Base-by-base conservation (phyloP, 2,888 invertebrate species). In the Macrophya annulata region DNA sequence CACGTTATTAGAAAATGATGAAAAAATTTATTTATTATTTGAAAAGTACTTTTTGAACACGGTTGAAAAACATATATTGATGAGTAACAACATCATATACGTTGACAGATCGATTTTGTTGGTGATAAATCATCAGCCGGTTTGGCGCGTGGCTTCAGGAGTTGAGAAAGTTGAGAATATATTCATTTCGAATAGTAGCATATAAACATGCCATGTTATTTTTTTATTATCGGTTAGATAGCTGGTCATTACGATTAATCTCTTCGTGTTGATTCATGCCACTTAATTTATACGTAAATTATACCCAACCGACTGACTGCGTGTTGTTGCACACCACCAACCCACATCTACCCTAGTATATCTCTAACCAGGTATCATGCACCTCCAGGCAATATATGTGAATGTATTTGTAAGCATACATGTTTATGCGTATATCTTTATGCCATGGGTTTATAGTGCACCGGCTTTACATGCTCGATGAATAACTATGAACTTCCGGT, bases 401-500 rank as follows among this genome's bases (percentile, higher is more conserved):
- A 5, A 43, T 21, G 43, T 74, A 10, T 43, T 25, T 10, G 17
- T 68, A 31, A 1, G 62, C n/a, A 43, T 31, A 31, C 37, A 12
- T 5, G 17, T 45, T 9, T 74, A 10, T 17, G 17, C 17, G 68
- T 68, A 37, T 68, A 68, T 68, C 72, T 45, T 31, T 21, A 37
- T 51, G 51, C 55, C 55, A 37, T 51, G 31, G 31, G 25, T 48
- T 0, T 76, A 15, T 25, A 17, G 25, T 51, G 31, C 51, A 37
- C 51, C 55, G 55, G 77, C 77, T 74, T 74, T 51, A 77, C 81
- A 90, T 90, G 90, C 90, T 90, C 89, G 90, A 91, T 92, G 92
- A 93, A 92, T 92, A 92, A 93, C 91, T 90, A 92, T 90, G 88
- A 89, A 92, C 91, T 93, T 93, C 93, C 93, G 92, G 91, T 90